Evolutionary conservation across 2,797 vertebrate genomes (phyloP).

Genomic region (Hippoglossus hippoglossus): DNA sequence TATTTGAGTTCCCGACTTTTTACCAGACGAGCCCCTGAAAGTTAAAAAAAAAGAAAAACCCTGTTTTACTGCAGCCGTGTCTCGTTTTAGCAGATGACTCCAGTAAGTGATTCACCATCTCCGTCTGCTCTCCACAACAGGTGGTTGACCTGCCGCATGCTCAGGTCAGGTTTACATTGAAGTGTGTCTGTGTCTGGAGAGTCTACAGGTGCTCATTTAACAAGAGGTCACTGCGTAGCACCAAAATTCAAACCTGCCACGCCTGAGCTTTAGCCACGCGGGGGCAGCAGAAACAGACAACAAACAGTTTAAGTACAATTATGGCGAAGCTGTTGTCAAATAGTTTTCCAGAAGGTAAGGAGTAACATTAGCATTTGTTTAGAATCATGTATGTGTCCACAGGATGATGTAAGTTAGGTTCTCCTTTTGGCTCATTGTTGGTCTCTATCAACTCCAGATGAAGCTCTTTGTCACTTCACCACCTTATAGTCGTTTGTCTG

Average conservation of each 20-base stretch:
- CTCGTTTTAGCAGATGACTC: slow-evolving; percentile 53
- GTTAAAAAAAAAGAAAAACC: slow-evolving; percentile 17
- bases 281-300: background rate
- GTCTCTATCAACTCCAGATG: too few species aligned
- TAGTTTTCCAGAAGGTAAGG: too few species aligned
- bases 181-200: slow-evolving; percentile 2
- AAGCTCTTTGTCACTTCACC: too few species aligned
- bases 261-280: background rate
- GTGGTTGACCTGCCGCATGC: slow-evolving; percentile 45
- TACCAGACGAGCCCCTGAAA: slow-evolving; percentile 29
- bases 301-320: background rate
- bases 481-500: too few species aligned
- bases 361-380: too few species aligned
- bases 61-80: slow-evolving; percentile 47
- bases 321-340: too few species aligned
- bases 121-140: slow-evolving; percentile 49
- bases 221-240: background rate
- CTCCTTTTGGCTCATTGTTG: too few species aligned
- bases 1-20: slow-evolving; percentile 38
- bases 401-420: too few species aligned
- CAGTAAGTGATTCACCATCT: slow-evolving; percentile 63
- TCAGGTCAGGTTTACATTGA: slow-evolving; percentile 37
- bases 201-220: slow-evolving; percentile 4
- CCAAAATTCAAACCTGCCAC: background rate
- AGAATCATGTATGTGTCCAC: too few species aligned